phyloP scores from a whole-genome alignment of 2,888 invertebrate species.

The Pristionchus arcanus region DNA sequence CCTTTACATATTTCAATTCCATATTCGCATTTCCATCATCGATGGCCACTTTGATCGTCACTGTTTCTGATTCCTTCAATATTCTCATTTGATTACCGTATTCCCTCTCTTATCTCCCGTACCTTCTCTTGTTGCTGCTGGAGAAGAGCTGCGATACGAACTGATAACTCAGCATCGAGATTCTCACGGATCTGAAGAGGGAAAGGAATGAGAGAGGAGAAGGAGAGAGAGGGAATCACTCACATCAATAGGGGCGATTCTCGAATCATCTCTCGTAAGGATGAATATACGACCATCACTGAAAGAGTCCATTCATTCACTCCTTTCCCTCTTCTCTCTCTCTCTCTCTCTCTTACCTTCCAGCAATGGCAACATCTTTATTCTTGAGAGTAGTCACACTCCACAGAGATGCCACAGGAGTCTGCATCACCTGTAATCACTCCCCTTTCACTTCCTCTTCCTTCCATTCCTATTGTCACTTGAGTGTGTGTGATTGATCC shows the following conservation, averaged over 20 bases:
- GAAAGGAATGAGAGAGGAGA: background rate
- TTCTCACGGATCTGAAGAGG: slow-evolving; percentile 81
- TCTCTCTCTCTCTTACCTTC: slow-evolving; percentile 81
- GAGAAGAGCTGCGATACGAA: slow-evolving; percentile 62
- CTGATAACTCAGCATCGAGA: slow-evolving; percentile 87
- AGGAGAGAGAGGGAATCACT: background rate
- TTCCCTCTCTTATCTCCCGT: background rate
- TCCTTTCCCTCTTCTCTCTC: background rate
- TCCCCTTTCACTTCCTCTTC: background rate
- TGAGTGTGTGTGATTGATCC: slow-evolving; percentile 20
- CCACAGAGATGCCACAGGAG: slow-evolving; percentile 95
- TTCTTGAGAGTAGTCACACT: slow-evolving; percentile 88
- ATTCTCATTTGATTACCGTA: background rate
- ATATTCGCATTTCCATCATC: slow-evolving; percentile 71
- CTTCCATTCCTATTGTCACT: background rate
- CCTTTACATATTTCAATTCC: slow-evolving; percentile 72
- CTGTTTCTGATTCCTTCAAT: slow-evolving; percentile 58
- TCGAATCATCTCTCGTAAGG: slow-evolving; percentile 87
- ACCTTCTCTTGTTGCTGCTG: slow-evolving; percentile 58
- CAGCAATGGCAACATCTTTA: slow-evolving; percentile 92
- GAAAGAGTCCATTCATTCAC: slow-evolving; percentile 22
- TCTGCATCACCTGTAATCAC: slow-evolving; percentile 81
- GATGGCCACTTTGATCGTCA: slow-evolving; percentile 74
- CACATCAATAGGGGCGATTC: slow-evolving; percentile 85
- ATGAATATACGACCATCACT: slow-evolving; percentile 92